phyloP scores from a whole-genome alignment of 2,113 vertebrate species.

The Dermatemys mawii region DNA sequence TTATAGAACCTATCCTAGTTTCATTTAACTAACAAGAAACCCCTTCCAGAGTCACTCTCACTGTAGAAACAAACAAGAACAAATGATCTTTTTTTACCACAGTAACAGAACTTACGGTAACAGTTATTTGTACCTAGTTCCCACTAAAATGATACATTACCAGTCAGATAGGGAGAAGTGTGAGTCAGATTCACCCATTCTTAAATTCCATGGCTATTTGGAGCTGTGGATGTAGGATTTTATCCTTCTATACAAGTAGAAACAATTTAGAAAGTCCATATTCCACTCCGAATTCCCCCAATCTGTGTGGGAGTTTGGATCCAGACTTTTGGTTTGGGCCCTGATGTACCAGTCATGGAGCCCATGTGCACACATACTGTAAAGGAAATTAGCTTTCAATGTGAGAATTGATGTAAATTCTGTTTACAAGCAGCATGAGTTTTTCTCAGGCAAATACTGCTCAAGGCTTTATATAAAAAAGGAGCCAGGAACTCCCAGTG shows the following conservation, averaged over 20 bases:
- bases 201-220: not conserved
- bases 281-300: not conserved
- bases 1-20: not conserved
- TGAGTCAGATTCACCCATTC: not conserved
- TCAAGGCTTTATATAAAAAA: not conserved
- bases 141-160: not conserved
- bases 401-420: not conserved
- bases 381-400: not conserved
- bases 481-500: not conserved
- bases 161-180: not conserved
- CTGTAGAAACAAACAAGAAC: not conserved
- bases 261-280: not conserved
- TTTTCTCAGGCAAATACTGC: not conserved
- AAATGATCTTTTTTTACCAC: not conserved
- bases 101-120: not conserved
- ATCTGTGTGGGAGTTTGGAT: not conserved
- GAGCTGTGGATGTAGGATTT: not conserved
- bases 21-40: not conserved
- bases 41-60: not conserved
- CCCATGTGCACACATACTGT: not conserved
- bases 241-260: not conserved
- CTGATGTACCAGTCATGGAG: not conserved
- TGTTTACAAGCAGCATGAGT: not conserved
- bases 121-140: not conserved
- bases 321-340: not conserved